phyloP scores from a whole-genome alignment of 1,140 invertebrate species.

The Bombus affinis region DNA sequence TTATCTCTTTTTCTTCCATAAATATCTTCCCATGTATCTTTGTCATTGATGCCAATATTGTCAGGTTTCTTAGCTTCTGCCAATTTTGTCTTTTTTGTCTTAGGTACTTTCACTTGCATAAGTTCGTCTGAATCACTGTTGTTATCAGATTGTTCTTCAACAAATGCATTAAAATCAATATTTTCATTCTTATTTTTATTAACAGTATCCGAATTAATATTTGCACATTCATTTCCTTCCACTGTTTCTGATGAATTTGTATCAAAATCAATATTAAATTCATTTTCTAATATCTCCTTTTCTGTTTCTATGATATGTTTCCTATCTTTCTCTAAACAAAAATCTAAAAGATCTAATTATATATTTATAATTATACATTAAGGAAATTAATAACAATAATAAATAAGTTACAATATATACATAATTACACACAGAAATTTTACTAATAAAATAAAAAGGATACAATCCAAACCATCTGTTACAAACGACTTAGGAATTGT shows the following conservation, averaged over 20 bases:
- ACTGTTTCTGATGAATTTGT: conserved; percentile 80
- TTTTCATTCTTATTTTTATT: conserved; percentile 39
- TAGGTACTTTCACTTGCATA: conserved; percentile 41
- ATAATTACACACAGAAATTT: neutral
- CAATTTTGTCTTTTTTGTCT: conserved; percentile 62
- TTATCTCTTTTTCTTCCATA: conserved; percentile 93
- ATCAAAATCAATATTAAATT: conserved; percentile 86
- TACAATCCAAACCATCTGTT: conserved; percentile 94
- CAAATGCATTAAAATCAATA: conserved; percentile 31
- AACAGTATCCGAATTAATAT: neutral
- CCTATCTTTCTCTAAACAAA: conserved; percentile 89
- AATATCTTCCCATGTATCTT: conserved; percentile 92
- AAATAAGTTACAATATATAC: neutral
- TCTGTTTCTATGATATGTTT: conserved; percentile 85
- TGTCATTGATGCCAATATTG: conserved; percentile 64
- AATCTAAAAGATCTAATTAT: conserved; percentile 88
- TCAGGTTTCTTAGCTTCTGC: conserved; percentile 54
- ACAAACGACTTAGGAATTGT: conserved; percentile 90
- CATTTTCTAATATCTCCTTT: conserved; percentile 84
- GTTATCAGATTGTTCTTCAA: conserved; percentile 33
- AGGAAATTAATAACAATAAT: conserved; percentile 30
- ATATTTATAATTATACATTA: conserved; percentile 33
- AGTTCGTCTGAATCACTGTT: conserved; percentile 41
- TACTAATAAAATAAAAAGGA: conserved; percentile 82
- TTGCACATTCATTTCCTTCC: conserved; percentile 82